Evolutionary conservation across 2,888 invertebrate species (phyloP).

Genomic region (Drosophila basisetae): DNA sequence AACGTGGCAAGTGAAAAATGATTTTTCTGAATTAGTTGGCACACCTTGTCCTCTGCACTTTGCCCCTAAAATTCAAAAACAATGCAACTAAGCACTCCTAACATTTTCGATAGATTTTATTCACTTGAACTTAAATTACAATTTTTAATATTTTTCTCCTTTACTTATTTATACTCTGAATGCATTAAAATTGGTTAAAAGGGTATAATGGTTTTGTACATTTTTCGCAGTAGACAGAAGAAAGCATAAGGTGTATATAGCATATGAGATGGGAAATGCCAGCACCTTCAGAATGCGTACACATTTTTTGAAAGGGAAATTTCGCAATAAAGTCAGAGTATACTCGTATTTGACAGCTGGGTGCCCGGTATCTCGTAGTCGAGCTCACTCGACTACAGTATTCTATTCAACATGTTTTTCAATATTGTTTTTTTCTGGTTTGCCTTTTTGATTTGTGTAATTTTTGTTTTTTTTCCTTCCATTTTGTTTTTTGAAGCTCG

Average conservation of each 20-base stretch:
- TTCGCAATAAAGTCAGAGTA: not conserved
- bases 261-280: too few relatives aligned
- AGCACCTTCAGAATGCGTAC: too few relatives aligned
- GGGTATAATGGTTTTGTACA: not conserved
- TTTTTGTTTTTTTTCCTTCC: not conserved
- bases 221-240: not conserved
- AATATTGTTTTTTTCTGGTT: conserved; percentile 1
- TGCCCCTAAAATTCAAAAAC: not conserved
- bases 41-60: not conserved
- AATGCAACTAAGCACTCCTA: conserved; percentile 10
- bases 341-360: not conserved
- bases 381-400: not conserved
- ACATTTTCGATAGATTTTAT: conserved; percentile 37
- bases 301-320: not conserved
- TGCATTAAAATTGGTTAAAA: not conserved
- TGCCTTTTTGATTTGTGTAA: conserved; percentile 7
- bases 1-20: conserved; percentile 43
- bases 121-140: conserved; percentile 32
- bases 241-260: too few relatives aligned
- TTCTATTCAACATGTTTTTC: not conserved
- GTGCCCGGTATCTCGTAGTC: not conserved
- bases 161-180: not conserved
- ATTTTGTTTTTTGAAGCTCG: conserved; percentile 1
- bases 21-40: conserved; percentile 46
- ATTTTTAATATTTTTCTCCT: conserved; percentile 14